A percentile compares a stretch with the other conserved stretches of the same genome.
Evolutionary conservation across 2,113 vertebrate species (phyloP).

Genomic region (Porphyrio hochstetteri): DNA sequence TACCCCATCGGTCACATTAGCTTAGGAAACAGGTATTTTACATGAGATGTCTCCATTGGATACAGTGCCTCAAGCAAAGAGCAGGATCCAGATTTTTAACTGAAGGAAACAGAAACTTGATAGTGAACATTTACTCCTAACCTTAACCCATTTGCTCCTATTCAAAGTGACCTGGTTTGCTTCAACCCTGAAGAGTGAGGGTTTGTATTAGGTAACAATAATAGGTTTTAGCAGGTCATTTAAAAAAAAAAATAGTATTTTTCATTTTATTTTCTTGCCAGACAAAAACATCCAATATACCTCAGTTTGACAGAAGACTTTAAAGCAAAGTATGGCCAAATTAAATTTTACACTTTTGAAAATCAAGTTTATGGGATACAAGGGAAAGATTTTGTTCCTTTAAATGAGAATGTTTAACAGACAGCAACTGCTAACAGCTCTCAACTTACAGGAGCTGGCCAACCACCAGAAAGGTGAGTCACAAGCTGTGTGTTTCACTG

Average conservation of each 20-base stretch:
- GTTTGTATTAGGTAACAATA: neutral
- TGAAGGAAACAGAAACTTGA: neutral
- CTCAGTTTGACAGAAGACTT: neutral
- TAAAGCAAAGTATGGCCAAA: neutral
- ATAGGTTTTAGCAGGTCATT: neutral
- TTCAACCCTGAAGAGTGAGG: neutral
- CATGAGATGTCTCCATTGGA: neutral
- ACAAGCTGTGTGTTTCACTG: neutral
- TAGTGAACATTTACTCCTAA: neutral
- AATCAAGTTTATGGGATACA: neutral
- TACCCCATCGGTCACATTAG: neutral
- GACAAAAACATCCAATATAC: neutral
- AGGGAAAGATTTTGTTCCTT: neutral
- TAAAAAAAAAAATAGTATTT: too few relatives aligned
- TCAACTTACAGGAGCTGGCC: neutral
- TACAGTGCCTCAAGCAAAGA: neutral
- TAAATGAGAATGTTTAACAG: neutral
- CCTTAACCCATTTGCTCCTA: neutral
- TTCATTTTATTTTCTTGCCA: neutral
- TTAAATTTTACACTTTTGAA: neutral
- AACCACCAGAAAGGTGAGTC: neutral
- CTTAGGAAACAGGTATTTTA: neutral
- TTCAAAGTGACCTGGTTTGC: neutral
- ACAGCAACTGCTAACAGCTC: neutral
- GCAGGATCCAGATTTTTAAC: neutral